Base-by-base conservation (phyloP, 92 coral and sea anemone species). In the Montipora capitata region DNA sequence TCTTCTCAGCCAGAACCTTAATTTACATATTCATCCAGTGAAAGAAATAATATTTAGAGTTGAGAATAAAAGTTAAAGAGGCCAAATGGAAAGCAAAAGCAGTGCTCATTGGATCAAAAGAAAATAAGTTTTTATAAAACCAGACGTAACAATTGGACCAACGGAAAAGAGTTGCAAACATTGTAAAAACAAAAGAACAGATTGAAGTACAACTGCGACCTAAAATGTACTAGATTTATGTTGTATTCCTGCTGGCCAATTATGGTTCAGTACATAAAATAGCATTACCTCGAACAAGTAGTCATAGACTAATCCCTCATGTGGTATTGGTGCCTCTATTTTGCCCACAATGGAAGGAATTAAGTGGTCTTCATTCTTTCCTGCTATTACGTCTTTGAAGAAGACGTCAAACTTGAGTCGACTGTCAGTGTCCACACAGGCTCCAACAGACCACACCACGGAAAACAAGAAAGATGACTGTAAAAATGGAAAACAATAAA, bases 361-460 rank as follows among this genome's bases (percentile, higher is more conserved):
- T 16, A 98, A 96, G 78, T 96, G 95, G 2, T 98, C 91, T 70
- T 94, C 98, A 51, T 74, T 78, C 72, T 94, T 96, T 56, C 99
- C 99, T 68, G 87, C 87, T 89, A 94, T 76, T 17, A 98, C 84
- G 9, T 98, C 98, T 62, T 95, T 94, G 80, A 96, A 89, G 77
- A 96, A 98, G 40, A 71, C 90, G 72, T 98, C 99, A 73, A 98
- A 98, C 92, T 96, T 98, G 59, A 79, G 68, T 74, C 99, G 94
- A 76, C 99, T 93, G 62, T 98, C 99, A 59, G 98, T 98, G 91
- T 98, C 99, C 40, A 98, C 93, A 81, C 98, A 96, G 43, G 98
- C 99, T 43, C 99, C 99, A 89, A 98, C 96, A 4, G 99, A 98
- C 99, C 99, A 98, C 71, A 98, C 99, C 87, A 96, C 79, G 52